phyloP scores from a whole-genome alignment of 2,888 invertebrate species.

The Ashinkailepas kermadecensis region DNA sequence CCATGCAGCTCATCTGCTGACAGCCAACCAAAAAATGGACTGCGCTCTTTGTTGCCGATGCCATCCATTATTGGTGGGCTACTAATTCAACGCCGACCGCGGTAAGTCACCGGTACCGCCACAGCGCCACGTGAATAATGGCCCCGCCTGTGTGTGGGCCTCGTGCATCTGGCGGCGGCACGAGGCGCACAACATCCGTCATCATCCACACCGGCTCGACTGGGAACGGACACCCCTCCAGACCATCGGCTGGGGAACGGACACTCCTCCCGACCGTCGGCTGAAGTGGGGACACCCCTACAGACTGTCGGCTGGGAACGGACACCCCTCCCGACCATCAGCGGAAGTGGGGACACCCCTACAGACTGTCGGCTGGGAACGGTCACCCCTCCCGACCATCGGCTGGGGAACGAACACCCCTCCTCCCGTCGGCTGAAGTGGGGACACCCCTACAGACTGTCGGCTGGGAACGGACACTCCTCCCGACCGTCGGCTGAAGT shows the following conservation, averaged over 20 bases:
- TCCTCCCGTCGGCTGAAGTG: no score
- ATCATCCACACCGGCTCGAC: neutral
- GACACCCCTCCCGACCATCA: no score
- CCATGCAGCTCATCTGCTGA: neutral
- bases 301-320: no score
- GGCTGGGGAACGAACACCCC: no score
- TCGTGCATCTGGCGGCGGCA: neutral
- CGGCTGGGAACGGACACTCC: no score
- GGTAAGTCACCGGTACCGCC: neutral
- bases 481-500: no score
- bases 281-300: no score
- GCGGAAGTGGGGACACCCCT: no score
- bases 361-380: no score
- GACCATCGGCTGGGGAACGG: neutral
- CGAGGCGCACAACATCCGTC: neutral
- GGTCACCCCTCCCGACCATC: no score
- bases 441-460: no score
- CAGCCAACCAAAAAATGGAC: neutral
- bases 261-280: no score
- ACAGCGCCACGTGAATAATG: neutral
- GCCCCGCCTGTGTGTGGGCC: neutral
- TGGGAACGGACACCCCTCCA: neutral
- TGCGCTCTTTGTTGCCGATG: neutral
- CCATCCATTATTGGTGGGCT: neutral
- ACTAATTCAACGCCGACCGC: neutral